These are phyloP conservation scores for Propithecus coquereli DNA, from an alignment of 2,113 vertebrate species.

Conservation along the genomic window DNA sequence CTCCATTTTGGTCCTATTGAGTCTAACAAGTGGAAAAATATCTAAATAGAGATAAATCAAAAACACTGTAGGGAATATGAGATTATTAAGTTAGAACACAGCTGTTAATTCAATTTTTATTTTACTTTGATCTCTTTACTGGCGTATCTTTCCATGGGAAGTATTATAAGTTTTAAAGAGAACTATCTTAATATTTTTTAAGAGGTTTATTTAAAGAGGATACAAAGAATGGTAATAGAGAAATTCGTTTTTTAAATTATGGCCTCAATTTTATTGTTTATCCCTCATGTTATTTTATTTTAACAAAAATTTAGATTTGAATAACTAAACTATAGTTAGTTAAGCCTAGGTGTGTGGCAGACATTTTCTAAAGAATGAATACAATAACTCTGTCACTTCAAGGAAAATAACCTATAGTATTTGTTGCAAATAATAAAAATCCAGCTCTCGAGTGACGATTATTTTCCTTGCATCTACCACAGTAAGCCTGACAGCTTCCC, in stretches of 20 bases:
- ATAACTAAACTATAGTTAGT: not conserved
- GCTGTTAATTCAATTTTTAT: not conserved
- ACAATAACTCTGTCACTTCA: not conserved
- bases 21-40: not conserved
- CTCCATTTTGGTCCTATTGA: not conserved
- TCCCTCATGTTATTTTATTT: not conserved
- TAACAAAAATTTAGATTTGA: not conserved
- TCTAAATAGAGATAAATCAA: not conserved
- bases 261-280: not conserved
- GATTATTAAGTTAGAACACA: not conserved
- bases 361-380: not conserved
- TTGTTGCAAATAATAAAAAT: conserved; percentile 16
- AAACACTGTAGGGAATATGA: not conserved
- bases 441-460: not conserved
- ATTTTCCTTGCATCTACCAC: not conserved
- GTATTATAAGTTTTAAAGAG: too few relatives aligned
- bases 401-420: not conserved
- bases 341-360: not conserved
- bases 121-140: not conserved
- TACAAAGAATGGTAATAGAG: not conserved
- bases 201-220: not conserved
- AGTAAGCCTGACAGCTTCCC: not conserved
- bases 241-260: not conserved
- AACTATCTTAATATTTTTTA: too few relatives aligned
- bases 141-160: not conserved